phyloP scores from a whole-genome alignment of 2,888 invertebrate species.

The Platycheirus albimanus region DNA sequence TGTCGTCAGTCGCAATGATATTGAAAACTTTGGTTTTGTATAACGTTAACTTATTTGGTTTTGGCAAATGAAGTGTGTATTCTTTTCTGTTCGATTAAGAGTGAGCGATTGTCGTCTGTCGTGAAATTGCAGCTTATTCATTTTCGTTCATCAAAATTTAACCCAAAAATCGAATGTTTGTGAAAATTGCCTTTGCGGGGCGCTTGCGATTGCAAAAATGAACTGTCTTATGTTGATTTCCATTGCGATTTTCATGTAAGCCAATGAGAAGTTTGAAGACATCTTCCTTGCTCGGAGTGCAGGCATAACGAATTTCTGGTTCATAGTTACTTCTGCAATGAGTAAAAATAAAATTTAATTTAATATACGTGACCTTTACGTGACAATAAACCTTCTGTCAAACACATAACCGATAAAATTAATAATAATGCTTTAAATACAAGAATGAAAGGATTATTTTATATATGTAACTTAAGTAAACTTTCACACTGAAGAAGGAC shows the following conservation, averaged over 20 bases:
- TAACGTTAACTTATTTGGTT: no score
- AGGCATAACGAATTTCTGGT: constrained; percentile 85
- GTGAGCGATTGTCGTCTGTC: constrained; percentile 34
- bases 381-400: no score
- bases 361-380: no score
- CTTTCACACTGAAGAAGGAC: not conserved
- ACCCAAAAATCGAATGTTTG: constrained; percentile 86
- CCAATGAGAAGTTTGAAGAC: constrained; percentile 85
- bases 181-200: constrained; percentile 85
- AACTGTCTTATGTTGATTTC: constrained; percentile 84
- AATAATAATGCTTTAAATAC: no score
- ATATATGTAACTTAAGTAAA: not conserved
- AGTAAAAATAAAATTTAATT: not conserved
- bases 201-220: constrained; percentile 86
- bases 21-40: no score
- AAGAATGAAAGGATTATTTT: not conserved
- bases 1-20: no score
- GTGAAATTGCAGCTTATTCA: not conserved
- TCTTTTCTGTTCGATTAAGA: constrained; percentile 31
- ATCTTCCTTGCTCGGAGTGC: constrained; percentile 86
- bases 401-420: no score
- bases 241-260: constrained; percentile 85
- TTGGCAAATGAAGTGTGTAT: constrained; percentile 10
- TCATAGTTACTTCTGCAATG: constrained; percentile 82
- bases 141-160: constrained; percentile 77